phyloP scores from a whole-genome alignment of 2,888 invertebrate species.

The Anthrax anthrax region DNA sequence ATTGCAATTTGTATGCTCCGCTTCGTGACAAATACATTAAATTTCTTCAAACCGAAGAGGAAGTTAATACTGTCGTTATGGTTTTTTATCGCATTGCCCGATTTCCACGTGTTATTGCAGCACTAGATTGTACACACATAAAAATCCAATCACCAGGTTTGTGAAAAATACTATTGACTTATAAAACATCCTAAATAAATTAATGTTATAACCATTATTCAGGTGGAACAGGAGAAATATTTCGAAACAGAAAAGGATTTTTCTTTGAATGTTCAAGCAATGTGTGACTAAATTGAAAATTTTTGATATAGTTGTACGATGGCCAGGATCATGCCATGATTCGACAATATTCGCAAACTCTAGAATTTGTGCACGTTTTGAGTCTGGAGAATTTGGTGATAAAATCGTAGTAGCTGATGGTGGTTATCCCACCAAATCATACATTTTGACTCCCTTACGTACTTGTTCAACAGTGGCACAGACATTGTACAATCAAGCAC shows the following conservation, averaged over 20 bases:
- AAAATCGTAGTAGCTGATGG: slow-evolving; percentile 9
- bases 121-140: too few species aligned
- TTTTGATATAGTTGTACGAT: slow-evolving; percentile 4
- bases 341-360: slow-evolving; percentile 9
- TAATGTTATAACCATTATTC: not conserved
- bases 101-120: too few species aligned
- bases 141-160: too few species aligned
- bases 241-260: slow-evolving; percentile 6
- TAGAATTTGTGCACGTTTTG: slow-evolving; percentile 6
- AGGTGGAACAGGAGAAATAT: slow-evolving; percentile 4
- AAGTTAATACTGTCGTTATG: too few species aligned
- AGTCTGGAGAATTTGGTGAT: slow-evolving; percentile 8
- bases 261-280: slow-evolving; percentile 5
- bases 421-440: slow-evolving; percentile 8
- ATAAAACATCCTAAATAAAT: too few species aligned
- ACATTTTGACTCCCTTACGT: slow-evolving; percentile 6
- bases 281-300: slow-evolving; percentile 5
- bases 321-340: slow-evolving; percentile 10
- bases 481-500: slow-evolving; percentile 6
- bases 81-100: too few species aligned
- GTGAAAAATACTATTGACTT: too few species aligned
- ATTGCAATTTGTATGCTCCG: not conserved
- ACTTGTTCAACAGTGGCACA: not conserved
- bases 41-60: too few species aligned
- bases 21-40: too few species aligned